These are phyloP conservation scores for Cordilura impudica DNA, from an alignment of 2,888 invertebrate species.

Conservation along the genomic window DNA sequence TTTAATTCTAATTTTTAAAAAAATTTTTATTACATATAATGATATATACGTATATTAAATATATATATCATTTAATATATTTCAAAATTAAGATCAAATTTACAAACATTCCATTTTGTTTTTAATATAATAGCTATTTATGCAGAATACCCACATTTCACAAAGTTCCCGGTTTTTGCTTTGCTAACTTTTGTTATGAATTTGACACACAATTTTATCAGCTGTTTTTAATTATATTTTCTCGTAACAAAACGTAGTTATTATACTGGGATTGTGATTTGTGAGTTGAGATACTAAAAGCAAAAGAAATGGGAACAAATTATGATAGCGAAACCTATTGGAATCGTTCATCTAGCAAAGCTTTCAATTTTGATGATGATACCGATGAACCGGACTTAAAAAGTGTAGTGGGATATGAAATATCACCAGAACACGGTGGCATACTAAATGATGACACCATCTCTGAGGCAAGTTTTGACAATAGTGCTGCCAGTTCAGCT, in stretches of 20 bases:
- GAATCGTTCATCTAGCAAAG: constrained; percentile 86
- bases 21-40: neutral
- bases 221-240: too few relatives aligned
- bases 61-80: too few relatives aligned
- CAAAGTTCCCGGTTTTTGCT: too few relatives aligned
- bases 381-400: constrained; percentile 77
- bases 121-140: too few relatives aligned
- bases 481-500: constrained; percentile 66
- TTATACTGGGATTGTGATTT: neutral
- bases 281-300: constrained; percentile 11
- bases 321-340: constrained; percentile 86
- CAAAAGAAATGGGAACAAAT: constrained; percentile 66
- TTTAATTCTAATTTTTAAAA: too few relatives aligned
- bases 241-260: neutral
- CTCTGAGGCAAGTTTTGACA: constrained; percentile 76
- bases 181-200: neutral
- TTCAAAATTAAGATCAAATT: too few relatives aligned
- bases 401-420: constrained; percentile 65
- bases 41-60: too few relatives aligned
- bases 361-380: constrained; percentile 89
- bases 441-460: constrained; percentile 74
- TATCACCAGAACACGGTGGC: constrained; percentile 65
- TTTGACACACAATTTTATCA: too few relatives aligned
- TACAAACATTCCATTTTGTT: too few relatives aligned
- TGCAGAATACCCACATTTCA: too few relatives aligned